Evolutionary conservation across 1,140 invertebrate species (phyloP).

Genomic region (Nephila pilipes): DNA sequence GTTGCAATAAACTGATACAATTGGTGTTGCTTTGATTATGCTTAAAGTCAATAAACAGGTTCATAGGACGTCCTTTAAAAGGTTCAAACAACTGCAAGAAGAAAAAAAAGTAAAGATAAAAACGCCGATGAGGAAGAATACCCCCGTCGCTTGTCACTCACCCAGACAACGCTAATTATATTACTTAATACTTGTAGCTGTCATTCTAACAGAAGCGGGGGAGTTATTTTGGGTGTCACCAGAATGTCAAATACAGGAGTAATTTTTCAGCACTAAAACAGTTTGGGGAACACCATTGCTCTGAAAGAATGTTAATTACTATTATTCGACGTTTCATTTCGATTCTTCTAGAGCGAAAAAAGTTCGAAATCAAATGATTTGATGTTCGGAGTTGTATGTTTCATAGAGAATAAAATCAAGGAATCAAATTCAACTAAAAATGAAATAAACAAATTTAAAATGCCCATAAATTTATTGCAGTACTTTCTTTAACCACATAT

Average conservation of each 20-base stretch:
- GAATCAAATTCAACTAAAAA: no score
- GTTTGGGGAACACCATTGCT: no score
- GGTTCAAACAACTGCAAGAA: not conserved
- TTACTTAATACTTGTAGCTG: not conserved
- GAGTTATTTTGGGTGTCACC: not conserved
- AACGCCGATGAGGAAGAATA: not conserved
- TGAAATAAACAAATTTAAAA: no score
- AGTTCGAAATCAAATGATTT: not conserved
- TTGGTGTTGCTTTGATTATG: no score
- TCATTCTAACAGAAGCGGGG: not conserved
- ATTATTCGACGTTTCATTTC: not conserved
- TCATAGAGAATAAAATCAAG: no score
- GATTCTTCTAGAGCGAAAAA: not conserved
- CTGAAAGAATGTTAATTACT: not conserved
- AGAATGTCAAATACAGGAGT: no score
- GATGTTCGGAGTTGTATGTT: not conserved
- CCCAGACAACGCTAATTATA: not conserved
- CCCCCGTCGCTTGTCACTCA: not conserved
- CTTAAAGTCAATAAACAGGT: no score
- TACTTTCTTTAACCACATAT: no score
- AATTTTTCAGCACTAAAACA: no score
- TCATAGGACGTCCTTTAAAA: not conserved
- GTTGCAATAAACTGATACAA: no score
- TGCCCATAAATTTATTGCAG: no score
- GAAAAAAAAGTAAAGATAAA: not conserved